Evolutionary conservation across 2,888 invertebrate genomes (phyloP).

Genomic region (Ophion ventricosus): DNA sequence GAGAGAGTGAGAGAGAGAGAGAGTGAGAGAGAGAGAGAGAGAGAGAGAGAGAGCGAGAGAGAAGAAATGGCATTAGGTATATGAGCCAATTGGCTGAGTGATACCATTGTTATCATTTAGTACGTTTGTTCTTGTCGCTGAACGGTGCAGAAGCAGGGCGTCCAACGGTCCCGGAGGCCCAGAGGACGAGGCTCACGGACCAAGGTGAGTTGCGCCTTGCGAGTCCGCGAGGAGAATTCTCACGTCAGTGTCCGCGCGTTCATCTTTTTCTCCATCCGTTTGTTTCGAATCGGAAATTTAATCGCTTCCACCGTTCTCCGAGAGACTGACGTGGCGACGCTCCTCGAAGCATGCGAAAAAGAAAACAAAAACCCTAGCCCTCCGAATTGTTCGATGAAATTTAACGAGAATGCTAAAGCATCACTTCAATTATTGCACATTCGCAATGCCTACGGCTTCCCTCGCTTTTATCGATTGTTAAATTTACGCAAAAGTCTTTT

Average conservation of each 20-base stretch:
- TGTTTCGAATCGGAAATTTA: neutral
- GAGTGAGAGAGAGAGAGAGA: neutral
- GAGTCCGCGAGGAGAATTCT: conserved; percentile 62
- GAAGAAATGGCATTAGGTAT: conserved; percentile 45
- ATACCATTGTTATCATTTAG: conserved; percentile 85
- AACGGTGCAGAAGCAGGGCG: conserved; percentile 86
- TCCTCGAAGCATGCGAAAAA: conserved; percentile 52
- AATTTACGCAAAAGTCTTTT: too few relatives aligned
- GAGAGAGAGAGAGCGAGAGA: neutral
- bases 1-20: too few relatives aligned
- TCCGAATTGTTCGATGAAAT: conserved; percentile 26
- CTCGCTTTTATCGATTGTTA: too few relatives aligned
- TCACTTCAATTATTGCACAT: neutral
- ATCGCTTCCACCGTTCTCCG: neutral
- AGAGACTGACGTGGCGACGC: conserved; percentile 65
- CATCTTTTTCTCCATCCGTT: conserved; percentile 18
- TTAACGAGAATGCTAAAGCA: neutral
- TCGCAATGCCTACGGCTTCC: neutral
- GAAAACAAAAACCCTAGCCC: conserved; percentile 25
- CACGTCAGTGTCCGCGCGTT: conserved; percentile 59
- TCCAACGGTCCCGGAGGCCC: conserved; percentile 78
- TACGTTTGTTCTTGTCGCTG: conserved; percentile 90
- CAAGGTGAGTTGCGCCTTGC: conserved; percentile 81
- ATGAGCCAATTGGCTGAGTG: conserved; percentile 77
- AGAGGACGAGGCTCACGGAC: conserved; percentile 84